Percentiles rank a stretch among this genome's conserved stretches.
Evolutionary conservation across 2,888 invertebrate species (phyloP).

Genomic region (Lamproptera curius): DNA sequence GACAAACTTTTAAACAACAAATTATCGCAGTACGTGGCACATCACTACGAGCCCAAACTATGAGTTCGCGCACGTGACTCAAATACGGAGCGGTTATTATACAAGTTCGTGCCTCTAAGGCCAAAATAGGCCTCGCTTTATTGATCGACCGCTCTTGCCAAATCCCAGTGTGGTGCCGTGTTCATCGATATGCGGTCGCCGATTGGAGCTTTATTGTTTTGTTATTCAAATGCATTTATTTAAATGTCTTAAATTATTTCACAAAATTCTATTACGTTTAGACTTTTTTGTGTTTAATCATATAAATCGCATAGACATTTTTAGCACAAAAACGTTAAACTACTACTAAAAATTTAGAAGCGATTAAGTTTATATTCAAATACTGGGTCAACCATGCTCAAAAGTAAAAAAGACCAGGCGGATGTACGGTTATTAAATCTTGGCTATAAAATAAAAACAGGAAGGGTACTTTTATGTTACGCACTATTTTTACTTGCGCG

Average conservation of each 20-base stretch:
- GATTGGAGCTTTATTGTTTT: conserved; percentile 14
- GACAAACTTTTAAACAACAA: background rate
- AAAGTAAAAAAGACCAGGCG: no score
- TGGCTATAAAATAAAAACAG: background rate
- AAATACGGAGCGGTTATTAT: conserved; percentile 14
- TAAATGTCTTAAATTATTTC: no score
- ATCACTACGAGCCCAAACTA: conserved; percentile 3
- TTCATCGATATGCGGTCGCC: conserved; percentile 7
- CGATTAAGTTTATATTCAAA: no score
- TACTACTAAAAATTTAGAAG: no score
- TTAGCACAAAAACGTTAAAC: no score
- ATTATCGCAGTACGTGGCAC: background rate
- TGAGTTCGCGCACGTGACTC: conserved; percentile 16
- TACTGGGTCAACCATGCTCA: no score
- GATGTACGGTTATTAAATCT: no score
- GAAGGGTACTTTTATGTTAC: background rate
- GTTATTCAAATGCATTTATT: no score
- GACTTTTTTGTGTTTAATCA: no score
- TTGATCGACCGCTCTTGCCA: conserved; percentile 4
- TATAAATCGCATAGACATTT: no score
- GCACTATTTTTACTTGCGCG: background rate
- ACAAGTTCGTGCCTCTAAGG: background rate
- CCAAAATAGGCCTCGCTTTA: conserved; percentile 20
- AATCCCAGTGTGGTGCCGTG: background rate
- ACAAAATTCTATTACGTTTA: no score